These are phyloP conservation scores for Lamprologus tigripictilis DNA, from an alignment of 2,113 vertebrate genomes.

Conservation along the genomic window DNA sequence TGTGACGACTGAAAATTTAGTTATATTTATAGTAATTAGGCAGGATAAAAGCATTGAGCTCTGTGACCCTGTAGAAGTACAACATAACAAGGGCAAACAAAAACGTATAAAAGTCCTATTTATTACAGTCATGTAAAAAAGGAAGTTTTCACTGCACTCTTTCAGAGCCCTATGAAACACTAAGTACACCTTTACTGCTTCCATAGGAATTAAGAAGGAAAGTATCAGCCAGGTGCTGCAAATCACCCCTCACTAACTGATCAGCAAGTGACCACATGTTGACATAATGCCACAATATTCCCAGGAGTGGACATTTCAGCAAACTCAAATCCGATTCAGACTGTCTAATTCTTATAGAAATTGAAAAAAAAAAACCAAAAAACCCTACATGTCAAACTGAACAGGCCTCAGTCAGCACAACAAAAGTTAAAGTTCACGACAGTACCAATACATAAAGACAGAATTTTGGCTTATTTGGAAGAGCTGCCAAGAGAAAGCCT, in stretches of 20 bases:
- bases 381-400: neutral
- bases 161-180: neutral
- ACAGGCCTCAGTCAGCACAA: neutral
- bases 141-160: neutral
- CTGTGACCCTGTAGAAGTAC: neutral
- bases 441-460: neutral
- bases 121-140: neutral
- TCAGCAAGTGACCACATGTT: neutral
- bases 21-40: neutral
- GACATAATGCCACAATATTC: neutral
- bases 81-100: neutral
- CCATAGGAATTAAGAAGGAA: neutral
- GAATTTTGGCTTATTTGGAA: neutral
- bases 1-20: neutral
- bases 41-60: neutral
- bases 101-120: rapidly evolving
- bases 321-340: rapidly evolving
- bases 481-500: neutral
- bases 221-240: neutral
- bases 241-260: neutral
- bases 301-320: neutral
- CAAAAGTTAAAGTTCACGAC: neutral
- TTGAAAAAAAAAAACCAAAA: neutral
- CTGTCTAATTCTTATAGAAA: neutral
- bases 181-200: neutral